Percentiles rank a stretch among this genome's conserved stretches.
These are phyloP conservation scores for Todiramphus chloris DNA, from an alignment of 2,113 vertebrate genomes.

Conservation along the genomic window DNA sequence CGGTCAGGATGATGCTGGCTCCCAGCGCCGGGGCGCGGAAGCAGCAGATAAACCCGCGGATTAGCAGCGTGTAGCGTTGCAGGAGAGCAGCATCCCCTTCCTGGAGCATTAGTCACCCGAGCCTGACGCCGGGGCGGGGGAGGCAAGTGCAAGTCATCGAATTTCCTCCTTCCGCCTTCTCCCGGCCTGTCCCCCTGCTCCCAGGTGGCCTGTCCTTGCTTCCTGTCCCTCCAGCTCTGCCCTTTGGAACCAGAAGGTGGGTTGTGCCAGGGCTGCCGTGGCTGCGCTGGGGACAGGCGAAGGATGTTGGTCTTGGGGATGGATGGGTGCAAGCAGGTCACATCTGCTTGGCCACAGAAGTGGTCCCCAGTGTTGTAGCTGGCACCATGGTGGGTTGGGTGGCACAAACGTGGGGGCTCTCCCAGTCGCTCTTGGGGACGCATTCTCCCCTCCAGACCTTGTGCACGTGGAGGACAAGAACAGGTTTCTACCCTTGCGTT, in stretches of 20 bases:
- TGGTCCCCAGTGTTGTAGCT: rapidly evolving
- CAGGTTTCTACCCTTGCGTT: neutral
- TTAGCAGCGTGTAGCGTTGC: conserved; percentile 31
- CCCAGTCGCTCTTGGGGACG: rapidly evolving
- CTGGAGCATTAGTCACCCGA: conserved; percentile 20
- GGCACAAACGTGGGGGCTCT: rapidly evolving
- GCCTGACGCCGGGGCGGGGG: neutral
- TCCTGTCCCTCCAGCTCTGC: neutral
- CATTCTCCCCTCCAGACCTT: neutral
- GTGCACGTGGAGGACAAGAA: rapidly evolving
- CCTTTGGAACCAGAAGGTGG: rapidly evolving
- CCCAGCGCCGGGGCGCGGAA: neutral
- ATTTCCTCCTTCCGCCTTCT: neutral
- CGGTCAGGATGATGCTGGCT: neutral
- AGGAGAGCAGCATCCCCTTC: conserved; percentile 23
- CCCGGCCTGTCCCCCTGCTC: neutral
- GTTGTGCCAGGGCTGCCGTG: neutral
- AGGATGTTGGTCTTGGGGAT: rapidly evolving
- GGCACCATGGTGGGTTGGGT: rapidly evolving
- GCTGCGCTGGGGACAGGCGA: rapidly evolving
- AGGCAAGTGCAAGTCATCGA: neutral
- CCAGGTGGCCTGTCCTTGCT: neutral
- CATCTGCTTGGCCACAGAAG: rapidly evolving
- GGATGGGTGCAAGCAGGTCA: neutral
- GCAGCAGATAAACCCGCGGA: conserved; percentile 9